Percentiles rank a stretch among this genome's conserved stretches.
Evolutionary conservation across 2,888 invertebrate genomes (phyloP).

Genomic region (Chymomyza procnemis): DNA sequence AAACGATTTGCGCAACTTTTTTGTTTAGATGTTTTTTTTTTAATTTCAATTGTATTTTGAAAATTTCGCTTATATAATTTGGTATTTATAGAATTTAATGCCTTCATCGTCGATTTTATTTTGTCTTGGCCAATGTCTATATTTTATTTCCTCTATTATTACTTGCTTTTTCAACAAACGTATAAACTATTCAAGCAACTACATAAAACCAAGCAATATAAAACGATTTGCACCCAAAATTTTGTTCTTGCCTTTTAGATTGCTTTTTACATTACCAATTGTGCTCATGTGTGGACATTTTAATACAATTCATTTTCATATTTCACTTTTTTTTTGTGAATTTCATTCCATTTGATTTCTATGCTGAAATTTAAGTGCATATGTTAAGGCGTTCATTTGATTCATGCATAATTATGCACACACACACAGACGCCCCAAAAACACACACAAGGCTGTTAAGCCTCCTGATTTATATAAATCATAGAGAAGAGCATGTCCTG

Average conservation of each 20-base stretch:
- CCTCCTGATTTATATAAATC: neutral
- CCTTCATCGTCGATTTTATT: too few relatives aligned
- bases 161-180: too few relatives aligned
- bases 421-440: neutral
- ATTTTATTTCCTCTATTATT: too few relatives aligned
- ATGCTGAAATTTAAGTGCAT: conserved; percentile 64
- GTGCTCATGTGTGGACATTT: conserved; percentile 58
- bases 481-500: neutral
- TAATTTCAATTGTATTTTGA: too few relatives aligned
- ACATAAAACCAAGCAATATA: too few relatives aligned
- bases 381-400: conserved; percentile 17
- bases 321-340: neutral
- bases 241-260: conserved; percentile 30
- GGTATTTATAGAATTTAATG: too few relatives aligned
- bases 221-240: neutral
- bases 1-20: too few relatives aligned
- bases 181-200: too few relatives aligned
- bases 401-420: conserved; percentile 3
- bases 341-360: neutral
- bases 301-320: conserved; percentile 50
- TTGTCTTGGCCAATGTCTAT: too few relatives aligned
- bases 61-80: too few relatives aligned
- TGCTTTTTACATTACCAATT: conserved; percentile 59
- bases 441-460: neutral
- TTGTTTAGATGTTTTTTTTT: too few relatives aligned